Base-by-base conservation (phyloP, 1,140 invertebrate genomes). In the Polyergus mexicanus region DNA sequence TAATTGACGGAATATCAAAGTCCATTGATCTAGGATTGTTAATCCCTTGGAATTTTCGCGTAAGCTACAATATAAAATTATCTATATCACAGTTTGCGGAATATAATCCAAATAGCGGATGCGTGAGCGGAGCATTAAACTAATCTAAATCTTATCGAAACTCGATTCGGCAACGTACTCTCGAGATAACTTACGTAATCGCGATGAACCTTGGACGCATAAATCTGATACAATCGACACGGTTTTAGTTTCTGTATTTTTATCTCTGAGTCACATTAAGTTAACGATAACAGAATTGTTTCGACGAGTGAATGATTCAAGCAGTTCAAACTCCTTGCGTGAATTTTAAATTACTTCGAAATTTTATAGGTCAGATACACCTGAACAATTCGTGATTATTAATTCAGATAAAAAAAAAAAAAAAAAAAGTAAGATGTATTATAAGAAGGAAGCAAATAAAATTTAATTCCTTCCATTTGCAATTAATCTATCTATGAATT, bases 91-190 rank as follows among this genome's bases (percentile, higher is more conserved):
- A 51, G 0, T 16, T 41, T 3, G 38, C 0, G 22, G 16, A 51
- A 38, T 35, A 51, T 22, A 44, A 78, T 69, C 0, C 19, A 51
- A 68, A 41, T 78, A 68, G 3, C 28, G 22, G 41, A 72, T 51
- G 28, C 47, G 47, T 51, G 44, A 44, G 35, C 41, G 68, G 32
- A 38, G 22, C 2, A 28, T 25, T 8, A 38, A 60, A 32, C 38
- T 74, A 83, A 83, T 72, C 69, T 22, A 22, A 35, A 72, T 72
- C 78, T 83, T 83, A 83, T 83, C 78, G 22, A 54, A 60, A 22
- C 8, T 38, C 76, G n/a, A 28, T 54, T 74, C 51, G 35, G 38
- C 25, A 38, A 81, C 22, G 32, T 56, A n/a, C 0, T 35, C 6
- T 19, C n/a, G 7, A 80, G 54, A 72, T 83, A 74, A 74, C 11